Evolutionary conservation across 2,797 vertebrate genomes (phyloP), one percentile per base, ranked within the genome.

Genomic region (Chrysolophus pictus): DNA sequence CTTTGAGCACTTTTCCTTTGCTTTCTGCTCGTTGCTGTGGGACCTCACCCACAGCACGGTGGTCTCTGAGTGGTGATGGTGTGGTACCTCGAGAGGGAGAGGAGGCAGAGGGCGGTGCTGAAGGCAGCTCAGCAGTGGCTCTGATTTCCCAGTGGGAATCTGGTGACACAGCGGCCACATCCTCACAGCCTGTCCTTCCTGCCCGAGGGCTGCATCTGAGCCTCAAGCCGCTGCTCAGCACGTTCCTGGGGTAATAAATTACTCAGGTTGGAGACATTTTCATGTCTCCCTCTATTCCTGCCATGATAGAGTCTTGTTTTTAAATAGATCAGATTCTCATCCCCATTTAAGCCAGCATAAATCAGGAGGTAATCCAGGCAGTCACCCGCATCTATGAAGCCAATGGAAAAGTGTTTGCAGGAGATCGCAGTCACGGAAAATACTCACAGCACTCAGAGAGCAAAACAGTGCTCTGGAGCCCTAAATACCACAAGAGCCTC

Each of bases 351-450:
- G 1, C n/a, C 29, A 49, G 65, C 49, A 71, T 62, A 88, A 92
- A 85, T 90, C 75, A 85, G 65, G 59, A 92, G 46, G 91, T 92
- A 86, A 94, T 82, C 63, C 58, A 65, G 42, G 55, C 67, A 92
- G 68, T 80, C 73, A 86, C 65, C 56, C 2, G 2, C 53, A 68
- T 84, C 28, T 80, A 0, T 47, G 42, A 72, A 84, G n/a, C 37
- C 72, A 8, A 1, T 75, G 73, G 81, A 95, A 87, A 37, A 15
- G 29, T 41, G 18, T 29, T 69, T 2, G 0, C 37, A 19, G 24
- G 71, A 91, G 68, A 79, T 31, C 2, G 3, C 28, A 55, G 1
- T 60, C 90, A 46, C 69, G 85, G 93, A 72, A 75, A 84, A 74
- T 8, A 10, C n/a, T 85, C 53, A 33, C 19, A 9, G 51, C 71